A percentile compares a stretch with the other conserved stretches of the same genome.
Evolutionary conservation across 2,888 invertebrate species (phyloP).

Genomic region (Hanleya hanleyi): DNA sequence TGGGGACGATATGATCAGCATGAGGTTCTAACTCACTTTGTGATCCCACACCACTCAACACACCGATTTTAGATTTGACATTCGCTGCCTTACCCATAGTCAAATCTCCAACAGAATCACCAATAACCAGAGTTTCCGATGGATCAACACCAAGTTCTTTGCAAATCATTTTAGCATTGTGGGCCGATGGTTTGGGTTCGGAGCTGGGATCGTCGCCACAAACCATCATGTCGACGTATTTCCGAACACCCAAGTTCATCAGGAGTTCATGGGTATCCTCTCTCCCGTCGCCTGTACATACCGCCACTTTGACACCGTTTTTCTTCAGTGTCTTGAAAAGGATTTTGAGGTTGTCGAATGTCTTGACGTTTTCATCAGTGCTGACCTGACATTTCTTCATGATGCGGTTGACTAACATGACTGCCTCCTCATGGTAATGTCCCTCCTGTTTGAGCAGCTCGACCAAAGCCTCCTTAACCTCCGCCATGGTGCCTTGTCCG

Average conservation of each 20-base stretch:
- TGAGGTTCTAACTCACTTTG: constrained; percentile 48
- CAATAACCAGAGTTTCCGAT: constrained; percentile 71
- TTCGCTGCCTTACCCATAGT: constrained; percentile 72
- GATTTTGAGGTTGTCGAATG: constrained; percentile 45
- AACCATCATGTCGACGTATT: constrained; percentile 73
- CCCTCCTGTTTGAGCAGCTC: constrained; percentile 67
- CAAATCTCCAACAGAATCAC: constrained; percentile 74
- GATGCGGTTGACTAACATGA: constrained; percentile 54
- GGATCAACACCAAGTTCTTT: constrained; percentile 57
- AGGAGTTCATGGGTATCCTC: constrained; percentile 54
- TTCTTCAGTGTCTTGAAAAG: constrained; percentile 68
- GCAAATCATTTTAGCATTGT: constrained; percentile 70
- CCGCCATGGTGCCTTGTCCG: constrained; percentile 70
- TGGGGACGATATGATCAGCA: constrained; percentile 61
- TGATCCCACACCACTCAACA: constrained; percentile 69
- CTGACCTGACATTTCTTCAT: constrained; percentile 44
- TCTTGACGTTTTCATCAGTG: constrained; percentile 35
- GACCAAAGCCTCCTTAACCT: constrained; percentile 67
- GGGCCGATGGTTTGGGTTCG: constrained; percentile 71
- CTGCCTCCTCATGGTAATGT: constrained; percentile 58
- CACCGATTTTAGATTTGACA: constrained; percentile 72
- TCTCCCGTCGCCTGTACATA: constrained; percentile 73
- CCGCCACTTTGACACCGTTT: constrained; percentile 73
- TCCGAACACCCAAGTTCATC: constrained; percentile 47
- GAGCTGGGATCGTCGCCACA: constrained; percentile 74